Base-by-base conservation (phyloP, 2,113 vertebrate species). In the Sinocyclocheilus rhinocerous region DNA sequence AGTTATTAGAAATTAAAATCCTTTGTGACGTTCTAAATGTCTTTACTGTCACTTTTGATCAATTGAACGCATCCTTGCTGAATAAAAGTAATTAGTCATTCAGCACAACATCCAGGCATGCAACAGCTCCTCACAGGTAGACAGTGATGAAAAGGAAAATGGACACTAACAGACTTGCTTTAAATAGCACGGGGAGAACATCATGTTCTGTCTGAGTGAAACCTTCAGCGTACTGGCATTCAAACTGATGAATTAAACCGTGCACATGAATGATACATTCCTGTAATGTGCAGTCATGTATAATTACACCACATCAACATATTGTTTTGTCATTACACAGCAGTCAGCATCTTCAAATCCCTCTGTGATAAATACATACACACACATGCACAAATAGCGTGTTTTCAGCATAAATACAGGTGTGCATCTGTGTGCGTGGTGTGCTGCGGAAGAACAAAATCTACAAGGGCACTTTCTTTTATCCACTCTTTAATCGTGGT, bases 321-420 rank as follows among this genome's bases (percentile, higher is more conserved):
- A 67, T 82, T 82, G 8, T 83, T 55, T 50, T 57, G 29, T 39
- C 33, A 59, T 26, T 83, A 42, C n/a, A 9, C 29, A 72, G 33
- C 29, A 59, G 81, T 59, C 81, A 73, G 69, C 81, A 73, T 59
- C 50, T 42, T 84, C 50, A 24, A 70, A 20, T 26, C 81, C 22
- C 67, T 39, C 33, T 80, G 77, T 80, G 81, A 55, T 72, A 57
- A 55, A 42, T 11, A 42, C 29, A 42, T 13, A 42, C 69, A 20
- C 20, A 57, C 69, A 57, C 50, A 59, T 36, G 26, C 29, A 84
- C 26, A 82, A 70, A 70, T 15, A 45, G 1, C 3, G 22, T 82
- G 80, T 36, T 52, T 82, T 70, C 61, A 70, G 45, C 61, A 82
- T 70, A 82, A 82, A 82, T 70, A 36, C 63, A 82, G 63, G 63